Evolutionary conservation across 1,140 invertebrate species (phyloP).

Genomic region (Panagrolaimus sp.): DNA sequence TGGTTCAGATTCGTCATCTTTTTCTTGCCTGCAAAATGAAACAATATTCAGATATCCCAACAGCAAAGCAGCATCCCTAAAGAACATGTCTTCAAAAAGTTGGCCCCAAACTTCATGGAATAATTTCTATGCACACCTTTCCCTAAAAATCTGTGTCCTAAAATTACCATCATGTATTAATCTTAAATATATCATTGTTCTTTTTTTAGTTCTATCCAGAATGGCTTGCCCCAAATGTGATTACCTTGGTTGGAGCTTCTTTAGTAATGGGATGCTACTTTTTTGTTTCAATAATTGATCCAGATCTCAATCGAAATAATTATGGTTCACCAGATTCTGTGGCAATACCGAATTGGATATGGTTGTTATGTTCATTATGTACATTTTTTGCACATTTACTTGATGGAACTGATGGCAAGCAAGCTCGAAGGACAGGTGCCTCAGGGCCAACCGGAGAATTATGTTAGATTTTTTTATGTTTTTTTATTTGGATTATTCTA

Average conservation of each 20-base stretch:
- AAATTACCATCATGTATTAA: no score
- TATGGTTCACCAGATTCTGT: conserved; percentile 47
- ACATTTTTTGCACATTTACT: conserved; percentile 64
- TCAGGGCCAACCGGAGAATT: conserved; percentile 64
- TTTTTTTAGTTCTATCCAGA: conserved; percentile 55
- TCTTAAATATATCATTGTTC: no score
- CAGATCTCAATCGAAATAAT: conserved; percentile 44
- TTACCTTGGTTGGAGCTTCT: conserved; percentile 76
- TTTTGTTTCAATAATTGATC: conserved; percentile 50
- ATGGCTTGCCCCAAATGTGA: conserved; percentile 84
- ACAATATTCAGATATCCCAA: no score
- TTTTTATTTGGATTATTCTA: not conserved
- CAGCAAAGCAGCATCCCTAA: no score
- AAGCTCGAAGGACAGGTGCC: conserved; percentile 63
- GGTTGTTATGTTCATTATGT: conserved; percentile 62
- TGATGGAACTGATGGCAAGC: conserved; percentile 65
- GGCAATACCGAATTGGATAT: conserved; percentile 61
- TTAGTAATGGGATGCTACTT: conserved; percentile 57
- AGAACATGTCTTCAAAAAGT: no score
- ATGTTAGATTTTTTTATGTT: conserved; percentile 47
- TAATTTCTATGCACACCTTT: no score
- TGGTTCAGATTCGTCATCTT: no score
- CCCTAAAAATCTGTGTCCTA: not conserved
- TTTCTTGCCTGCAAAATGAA: no score
- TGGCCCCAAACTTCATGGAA: no score